Conservation (phyloP, 2,113 vertebrate genomes). For the Stegastes partitus region DNA sequence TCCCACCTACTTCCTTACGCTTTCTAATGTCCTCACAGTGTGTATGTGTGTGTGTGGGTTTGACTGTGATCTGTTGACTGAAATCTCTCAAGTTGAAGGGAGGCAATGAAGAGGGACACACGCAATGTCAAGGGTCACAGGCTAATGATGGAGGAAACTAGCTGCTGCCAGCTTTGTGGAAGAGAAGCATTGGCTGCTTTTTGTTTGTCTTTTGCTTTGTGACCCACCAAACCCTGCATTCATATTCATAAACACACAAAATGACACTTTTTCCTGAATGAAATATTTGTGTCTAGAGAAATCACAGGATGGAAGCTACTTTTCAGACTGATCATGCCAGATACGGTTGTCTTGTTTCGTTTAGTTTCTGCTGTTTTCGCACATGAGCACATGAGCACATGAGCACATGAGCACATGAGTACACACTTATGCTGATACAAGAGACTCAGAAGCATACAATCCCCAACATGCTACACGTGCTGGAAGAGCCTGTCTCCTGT, state of each 20-base stretch:
- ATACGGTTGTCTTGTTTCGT: neutral
- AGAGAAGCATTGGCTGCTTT: conserved; percentile 37
- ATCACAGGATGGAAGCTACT: too few species aligned
- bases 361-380: neutral
- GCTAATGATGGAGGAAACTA: conserved; percentile 53
- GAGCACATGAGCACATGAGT: neutral
- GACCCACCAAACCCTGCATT: neutral
- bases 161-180: conserved; percentile 38
- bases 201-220: conserved; percentile 1
- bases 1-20: conserved; percentile 43
- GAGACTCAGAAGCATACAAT: neutral
- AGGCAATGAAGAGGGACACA: conserved; percentile 51
- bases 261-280: too few species aligned
- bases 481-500: conserved; percentile 7
- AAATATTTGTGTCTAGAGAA: neutral
- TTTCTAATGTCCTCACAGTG: conserved; percentile 21
- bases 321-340: neutral
- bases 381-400: neutral
- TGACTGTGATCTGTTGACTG: conserved; percentile 28
- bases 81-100: conserved; percentile 31
- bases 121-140: conserved; percentile 44
- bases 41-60: neutral
- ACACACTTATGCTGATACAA: neutral
- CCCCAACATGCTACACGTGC: neutral
- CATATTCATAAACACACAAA: neutral